Base-by-base conservation (phyloP, 2,113 vertebrate genomes). In the Empidonax traillii region DNA sequence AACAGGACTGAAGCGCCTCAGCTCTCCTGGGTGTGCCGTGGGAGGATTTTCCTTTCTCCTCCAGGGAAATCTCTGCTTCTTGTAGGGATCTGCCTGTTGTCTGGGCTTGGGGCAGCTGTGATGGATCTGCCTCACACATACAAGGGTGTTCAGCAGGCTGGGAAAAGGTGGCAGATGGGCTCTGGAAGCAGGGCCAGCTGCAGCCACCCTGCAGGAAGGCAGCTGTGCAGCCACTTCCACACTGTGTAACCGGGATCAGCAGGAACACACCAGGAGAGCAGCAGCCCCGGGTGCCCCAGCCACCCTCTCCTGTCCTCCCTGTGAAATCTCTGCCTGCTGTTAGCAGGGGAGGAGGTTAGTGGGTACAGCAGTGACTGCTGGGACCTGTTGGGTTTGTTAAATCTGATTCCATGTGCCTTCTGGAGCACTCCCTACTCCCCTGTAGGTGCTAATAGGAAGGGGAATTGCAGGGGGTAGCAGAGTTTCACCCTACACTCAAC, bases 231-330 rank as follows among this genome's bases (percentile, higher is more conserved):
- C 55, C 46, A 1, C 51, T 33, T 13, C 81, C 66, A 0, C 31
- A 2, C 22, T 4, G 0, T 3, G 10, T 2, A 14, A 9, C 24
- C 0, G 0, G 43, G 30, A 46, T 3, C 37, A 67, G 33, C 56
- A n/a, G 62, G 3, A 20, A 28, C 6, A 52, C 39, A 6, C 4
- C 3, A 3, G 14, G 20, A 41, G 18, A 76, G 44, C 69, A 47
- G 3, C 52, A 72, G 77, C 58, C 59, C 44, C 6, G 0, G 13
- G 43, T 31, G 43, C 41, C 19, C 24, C 61, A 20, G 55, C 8
- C 61, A 33, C 73, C 65, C 39, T 63, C 79, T 49, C 13, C 65
- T 37, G 44, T 37, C 30, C 8, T 28, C 61, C 35, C 56, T 10
- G 27, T 4, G n/a, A 23, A 68, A 18, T 10, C 51, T 17, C 63